Evolutionary conservation across 2,888 invertebrate species (phyloP), one percentile per base, ranked within the genome.

Genomic region (Perithous albicinctus): DNA sequence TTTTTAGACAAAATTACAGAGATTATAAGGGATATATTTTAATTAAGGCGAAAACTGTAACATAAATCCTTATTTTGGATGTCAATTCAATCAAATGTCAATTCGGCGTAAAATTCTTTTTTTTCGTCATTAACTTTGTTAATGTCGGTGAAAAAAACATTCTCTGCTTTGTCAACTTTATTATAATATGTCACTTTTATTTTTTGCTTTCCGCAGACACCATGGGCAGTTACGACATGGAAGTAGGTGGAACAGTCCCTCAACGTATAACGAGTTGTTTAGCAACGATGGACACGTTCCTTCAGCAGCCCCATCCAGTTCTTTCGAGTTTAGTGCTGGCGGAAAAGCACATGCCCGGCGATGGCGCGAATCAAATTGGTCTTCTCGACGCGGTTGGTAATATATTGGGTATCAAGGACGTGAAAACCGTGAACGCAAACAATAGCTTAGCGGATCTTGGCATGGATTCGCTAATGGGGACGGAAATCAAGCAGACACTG

Each of bases 391-490:
- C 97, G 59, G 95, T 99, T 8, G 97, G 96, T 64, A 98, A 98
- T 92, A 98, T 99, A 89, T 94, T 99, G 70, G 97, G 97, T 80
- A 96, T 99, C 89, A 98, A 98, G 92, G 98, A 99, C 89, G 94
- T 96, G 0, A 95, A 95, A 86, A 96, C 96, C 82, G 95, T 99
- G 35, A 95, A 97, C 82, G 94, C 95, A 51, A 94, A 95, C 32
- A 95, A 97, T 3, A 96, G 96, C 51, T 94, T 99, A 61, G 98
- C 98, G 32, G 99, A 99, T 93, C 95, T 99, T 48, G 99, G 99
- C 82, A 97, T 99, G 96, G 99, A 99, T 92, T 99, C 99, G 1
- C 94, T 99, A 86, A 99, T 99, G 99, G 99, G 99, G 59, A 98
- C 99, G 1, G 99, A 99, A 94, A 98, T 99, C 90, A 99, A 99